phyloP scores from a whole-genome alignment of 2,113 vertebrate species.

The Serinus canaria region DNA sequence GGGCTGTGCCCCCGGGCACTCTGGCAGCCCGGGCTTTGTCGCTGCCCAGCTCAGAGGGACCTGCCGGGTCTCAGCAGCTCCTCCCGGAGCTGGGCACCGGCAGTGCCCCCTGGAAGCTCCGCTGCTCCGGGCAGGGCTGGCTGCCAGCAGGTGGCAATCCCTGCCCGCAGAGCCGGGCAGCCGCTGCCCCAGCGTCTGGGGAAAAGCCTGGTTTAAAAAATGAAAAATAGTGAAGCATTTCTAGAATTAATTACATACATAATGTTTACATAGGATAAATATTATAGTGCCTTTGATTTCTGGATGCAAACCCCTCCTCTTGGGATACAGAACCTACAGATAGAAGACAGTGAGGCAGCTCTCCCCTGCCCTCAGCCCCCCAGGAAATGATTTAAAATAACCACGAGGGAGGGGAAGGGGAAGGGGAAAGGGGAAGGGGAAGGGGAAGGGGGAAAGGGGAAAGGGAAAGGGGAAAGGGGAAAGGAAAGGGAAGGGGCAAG shows the following conservation, averaged over 20 bases:
- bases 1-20: background rate
- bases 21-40: background rate
- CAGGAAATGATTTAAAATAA: background rate
- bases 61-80: background rate
- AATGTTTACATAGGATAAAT: background rate
- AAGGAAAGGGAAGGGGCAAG: background rate
- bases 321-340: background rate
- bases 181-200: fast-evolving
- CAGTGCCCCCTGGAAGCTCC: background rate
- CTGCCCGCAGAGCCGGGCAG: background rate
- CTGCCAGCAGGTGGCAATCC: background rate
- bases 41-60: fast-evolving
- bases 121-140: background rate
- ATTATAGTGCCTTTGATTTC: background rate
- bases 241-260: background rate
- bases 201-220: fast-evolving
- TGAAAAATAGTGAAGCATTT: fast-evolving
- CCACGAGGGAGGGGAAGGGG: background rate
- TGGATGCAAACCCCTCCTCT: background rate
- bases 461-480: background rate
- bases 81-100: background rate
- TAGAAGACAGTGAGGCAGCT: background rate
- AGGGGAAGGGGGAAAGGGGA: background rate
- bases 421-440: no score
- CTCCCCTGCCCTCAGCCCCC: background rate